These are phyloP conservation scores for Melitaea cinxia DNA, from an alignment of 1,140 invertebrate genomes.

Conservation along the genomic window DNA sequence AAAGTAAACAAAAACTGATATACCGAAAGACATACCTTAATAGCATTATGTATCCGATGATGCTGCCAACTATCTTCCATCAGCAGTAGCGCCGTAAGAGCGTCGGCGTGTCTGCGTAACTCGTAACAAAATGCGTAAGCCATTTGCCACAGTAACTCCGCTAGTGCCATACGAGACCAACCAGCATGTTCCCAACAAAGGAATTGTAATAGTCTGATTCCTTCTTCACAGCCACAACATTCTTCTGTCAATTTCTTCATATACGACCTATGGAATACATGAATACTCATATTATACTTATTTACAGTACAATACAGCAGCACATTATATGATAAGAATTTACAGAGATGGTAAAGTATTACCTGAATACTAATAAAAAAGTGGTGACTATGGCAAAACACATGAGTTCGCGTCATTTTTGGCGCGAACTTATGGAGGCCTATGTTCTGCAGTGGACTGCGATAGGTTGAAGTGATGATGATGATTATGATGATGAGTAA, in stretches of 20 bases:
- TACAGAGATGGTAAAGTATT: too few relatives aligned
- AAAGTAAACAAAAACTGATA: neutral
- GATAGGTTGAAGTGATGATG: too few relatives aligned
- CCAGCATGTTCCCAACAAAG: conserved; percentile 98
- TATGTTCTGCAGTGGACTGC: too few relatives aligned
- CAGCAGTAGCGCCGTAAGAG: conserved; percentile 92
- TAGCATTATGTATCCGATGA: conserved; percentile 94
- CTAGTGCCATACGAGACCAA: conserved; percentile 93
- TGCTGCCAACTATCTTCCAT: conserved; percentile 98
- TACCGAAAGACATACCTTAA: conserved; percentile 84
- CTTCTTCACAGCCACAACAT: conserved; percentile 94
- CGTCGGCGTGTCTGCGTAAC: conserved; percentile 94
- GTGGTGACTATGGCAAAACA: too few relatives aligned
- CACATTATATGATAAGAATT: too few relatives aligned
- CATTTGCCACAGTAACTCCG: conserved; percentile 96
- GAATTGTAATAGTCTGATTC: conserved; percentile 93
- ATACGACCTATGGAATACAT: conserved; percentile 80
- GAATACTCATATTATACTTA: neutral
- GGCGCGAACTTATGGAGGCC: too few relatives aligned
- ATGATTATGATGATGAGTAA: too few relatives aligned
- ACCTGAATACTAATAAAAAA: too few relatives aligned
- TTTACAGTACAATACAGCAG: neutral
- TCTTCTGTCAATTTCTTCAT: conserved; percentile 98
- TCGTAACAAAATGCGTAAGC: conserved; percentile 98
- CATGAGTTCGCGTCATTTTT: too few relatives aligned